Evolutionary conservation across 2,888 invertebrate species (phyloP), one percentile per base, ranked within the genome.

Genomic region (Ommatoiulus sabulosus): DNA sequence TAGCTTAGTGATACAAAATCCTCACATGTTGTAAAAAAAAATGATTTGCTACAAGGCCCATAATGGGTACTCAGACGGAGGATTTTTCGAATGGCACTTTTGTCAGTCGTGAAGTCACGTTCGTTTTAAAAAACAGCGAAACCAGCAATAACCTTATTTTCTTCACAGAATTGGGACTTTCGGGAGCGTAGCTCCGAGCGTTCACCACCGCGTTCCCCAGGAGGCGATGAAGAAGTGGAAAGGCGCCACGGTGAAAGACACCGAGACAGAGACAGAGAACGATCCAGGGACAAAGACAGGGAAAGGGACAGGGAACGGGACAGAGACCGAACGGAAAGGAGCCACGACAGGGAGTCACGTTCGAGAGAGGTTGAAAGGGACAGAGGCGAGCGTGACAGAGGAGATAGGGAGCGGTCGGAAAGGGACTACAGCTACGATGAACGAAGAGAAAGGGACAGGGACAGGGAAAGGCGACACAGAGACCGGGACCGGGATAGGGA

Each of bases 381-480:
- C 5, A 85, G 85, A 44, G 7, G 89, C 10, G 89, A 89, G 43
- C 44, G 86, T 3, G 89, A 90, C 1, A 20, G 89, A 6, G 92
- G 94, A 1, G 94, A 94, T 0, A 92, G 94, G 80, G 94, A 94
- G 17, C 91, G 93, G 0, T 92, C n/a, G 90, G 87, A 90, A 88
- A 86, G 89, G 17, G 89, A 89, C 57, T 48, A 87, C 35, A 87
- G 87, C 87, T 88, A 86, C 2, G 87, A 89, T 24, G 63, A 88
- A 44, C 89, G 89, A 44, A 89, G 89, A 17, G 94, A 94, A 0
- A 90, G 91, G 44, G 92, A 92, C 24, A 92, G 94, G 87, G 91
- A 91, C 24, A 92, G 93, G 88, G 94, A 94, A 1, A 92, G 94
- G 80, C 91, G 93, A 0, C 93, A 90, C 12, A 72, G 89, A 12